phyloP scores from a whole-genome alignment of 2,113 vertebrate genomes.

The Montifringilla adamsi region DNA sequence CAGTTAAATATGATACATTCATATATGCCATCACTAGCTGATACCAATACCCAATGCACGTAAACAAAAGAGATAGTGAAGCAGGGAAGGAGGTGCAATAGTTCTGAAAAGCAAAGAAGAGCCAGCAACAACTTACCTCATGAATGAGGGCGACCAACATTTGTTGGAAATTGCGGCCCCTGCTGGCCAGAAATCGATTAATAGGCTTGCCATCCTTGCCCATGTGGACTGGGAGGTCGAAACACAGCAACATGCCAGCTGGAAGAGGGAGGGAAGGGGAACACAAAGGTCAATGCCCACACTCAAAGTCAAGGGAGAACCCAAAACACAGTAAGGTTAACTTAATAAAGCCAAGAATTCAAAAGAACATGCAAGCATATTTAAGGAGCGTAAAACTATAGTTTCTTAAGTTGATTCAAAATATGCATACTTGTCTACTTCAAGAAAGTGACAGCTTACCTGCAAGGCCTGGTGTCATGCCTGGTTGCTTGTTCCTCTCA shows the following conservation, averaged over 20 bases:
- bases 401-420: neutral
- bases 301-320: neutral
- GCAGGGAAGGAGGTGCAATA: neutral
- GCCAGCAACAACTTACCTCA: slow-evolving; percentile 75
- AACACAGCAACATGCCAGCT: slow-evolving; percentile 91
- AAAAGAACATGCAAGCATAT: neutral
- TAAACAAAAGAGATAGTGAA: neutral
- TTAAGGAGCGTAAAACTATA: neutral
- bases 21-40: neutral
- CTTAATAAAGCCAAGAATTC: neutral
- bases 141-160: slow-evolving; percentile 85
- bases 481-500: slow-evolving; percentile 94
- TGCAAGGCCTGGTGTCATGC: slow-evolving; percentile 91
- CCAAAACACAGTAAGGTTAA: neutral
- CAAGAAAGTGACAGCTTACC: slow-evolving; percentile 65
- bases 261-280: neutral
- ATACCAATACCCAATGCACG: neutral
- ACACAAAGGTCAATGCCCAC: neutral
- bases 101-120: neutral
- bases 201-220: slow-evolving; percentile 88
- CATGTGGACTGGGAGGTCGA: slow-evolving; percentile 84
- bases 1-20: neutral
- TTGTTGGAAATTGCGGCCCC: slow-evolving; percentile 89
- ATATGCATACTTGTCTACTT: neutral
- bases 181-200: slow-evolving; percentile 82